Evolutionary conservation across 35 echinoderm and acorn worm genomes (phyloP), one percentile per base, ranked within the genome.

Genomic region (Ophiothrix spiculata): DNA sequence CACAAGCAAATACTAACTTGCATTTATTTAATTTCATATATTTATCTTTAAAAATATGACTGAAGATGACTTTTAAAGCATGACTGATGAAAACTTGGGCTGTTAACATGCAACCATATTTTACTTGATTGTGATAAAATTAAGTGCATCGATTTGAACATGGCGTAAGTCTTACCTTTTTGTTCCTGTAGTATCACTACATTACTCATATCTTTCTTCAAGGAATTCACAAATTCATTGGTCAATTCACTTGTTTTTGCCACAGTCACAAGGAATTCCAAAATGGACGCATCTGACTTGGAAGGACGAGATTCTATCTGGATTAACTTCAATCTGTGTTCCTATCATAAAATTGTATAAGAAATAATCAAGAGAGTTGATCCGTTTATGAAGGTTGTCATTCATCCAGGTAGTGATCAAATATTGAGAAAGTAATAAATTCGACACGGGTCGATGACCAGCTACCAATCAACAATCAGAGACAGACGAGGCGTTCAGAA

Each of bases 301-400:
- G 80, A 82, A 0, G 80, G 33, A 45, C 80, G 80, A 45, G 80
- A 82, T 49, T 82, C 80, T 13, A 82, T 82, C 39, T 82, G 80
- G 14, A 31, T n/a, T 41, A 82, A 45, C 15, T 39, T 32, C 25
- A 82, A 32, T 1, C 32, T 82, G 25, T 82, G 80, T 12, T 82
- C 33, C 80, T 82, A 41, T 45, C 33, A 78, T 33, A 78, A 1
- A 35, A 36, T 1, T 1, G 76, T 2, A 38, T 49, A 49, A 6
- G 6, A 49, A 6, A 49, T 19, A 49, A 49, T 49, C 19, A 10
- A 10, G 42, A 49, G 6, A 10, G 6, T 19, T 49, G 19, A 49
- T 49, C 6, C 19, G 42, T 49, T 49, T 49, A 49, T 49, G 6
- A 10, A 49, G 6, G 42, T 6, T 19, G 19, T 10, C 6, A 49